phyloP scores from a whole-genome alignment of 2,113 vertebrate species.

The Cathartes aura region DNA sequence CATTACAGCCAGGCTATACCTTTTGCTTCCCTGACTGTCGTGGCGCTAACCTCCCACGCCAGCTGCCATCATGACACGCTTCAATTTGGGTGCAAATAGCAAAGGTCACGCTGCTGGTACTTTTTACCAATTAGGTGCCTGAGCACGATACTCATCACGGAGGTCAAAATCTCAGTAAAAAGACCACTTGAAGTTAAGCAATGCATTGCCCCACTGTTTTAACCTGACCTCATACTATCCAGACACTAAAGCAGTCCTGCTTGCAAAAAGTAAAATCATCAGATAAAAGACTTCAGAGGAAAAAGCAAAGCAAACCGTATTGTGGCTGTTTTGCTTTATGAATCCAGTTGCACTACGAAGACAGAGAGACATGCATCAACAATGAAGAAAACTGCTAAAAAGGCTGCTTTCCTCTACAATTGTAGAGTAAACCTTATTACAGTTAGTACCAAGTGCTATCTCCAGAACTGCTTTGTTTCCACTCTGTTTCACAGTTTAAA shows the following conservation, averaged over 20 bases:
- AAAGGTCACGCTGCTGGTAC: not conserved
- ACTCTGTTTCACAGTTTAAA: slow-evolving; percentile 13
- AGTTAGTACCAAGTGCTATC: not conserved
- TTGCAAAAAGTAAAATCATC: not conserved
- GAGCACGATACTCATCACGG: not conserved
- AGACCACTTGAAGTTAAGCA: not conserved
- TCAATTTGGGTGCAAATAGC: not conserved
- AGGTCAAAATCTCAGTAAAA: not conserved
- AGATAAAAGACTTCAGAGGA: not conserved
- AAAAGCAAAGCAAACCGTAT: not conserved
- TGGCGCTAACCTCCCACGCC: not conserved
- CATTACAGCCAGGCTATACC: not conserved
- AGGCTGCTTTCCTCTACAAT: not conserved
- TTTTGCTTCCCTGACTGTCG: not conserved
- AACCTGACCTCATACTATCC: not conserved
- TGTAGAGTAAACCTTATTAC: not conserved
- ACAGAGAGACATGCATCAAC: not conserved
- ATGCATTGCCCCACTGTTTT: not conserved
- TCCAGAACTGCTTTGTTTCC: not conserved
- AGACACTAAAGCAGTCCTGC: not conserved
- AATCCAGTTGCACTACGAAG: not conserved
- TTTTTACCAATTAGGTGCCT: not conserved
- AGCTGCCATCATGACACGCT: rapidly evolving
- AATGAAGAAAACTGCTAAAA: not conserved
- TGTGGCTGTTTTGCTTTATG: not conserved